Evolutionary conservation across 2,797 vertebrate species (phyloP).

Genomic region (Rallus crepitans): DNA sequence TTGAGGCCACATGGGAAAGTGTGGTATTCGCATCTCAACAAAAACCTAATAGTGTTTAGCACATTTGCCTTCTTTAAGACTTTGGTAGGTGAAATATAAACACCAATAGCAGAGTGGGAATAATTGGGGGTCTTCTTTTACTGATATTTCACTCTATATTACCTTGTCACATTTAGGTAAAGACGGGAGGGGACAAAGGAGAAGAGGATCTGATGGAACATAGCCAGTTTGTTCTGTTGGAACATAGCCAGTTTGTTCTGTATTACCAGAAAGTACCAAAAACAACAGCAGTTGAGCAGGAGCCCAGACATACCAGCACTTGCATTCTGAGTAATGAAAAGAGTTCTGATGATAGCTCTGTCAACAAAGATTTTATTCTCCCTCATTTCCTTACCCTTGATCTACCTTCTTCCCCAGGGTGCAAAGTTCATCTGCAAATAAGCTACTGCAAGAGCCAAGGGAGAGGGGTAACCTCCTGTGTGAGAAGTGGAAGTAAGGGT

Average conservation of each 20-base stretch:
- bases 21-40: background rate
- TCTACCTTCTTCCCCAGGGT: background rate
- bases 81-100: background rate
- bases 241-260: background rate
- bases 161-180: background rate
- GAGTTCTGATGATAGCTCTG: background rate
- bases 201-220: background rate
- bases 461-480: background rate
- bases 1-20: background rate
- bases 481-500: background rate
- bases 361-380: background rate
- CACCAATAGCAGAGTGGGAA: background rate
- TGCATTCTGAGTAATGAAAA: background rate
- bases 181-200: background rate
- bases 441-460: background rate
- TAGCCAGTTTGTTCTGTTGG: fast-evolving
- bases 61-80: background rate
- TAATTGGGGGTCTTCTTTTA: background rate
- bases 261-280: background rate
- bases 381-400: background rate
- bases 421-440: background rate
- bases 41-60: background rate
- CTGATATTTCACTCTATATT: background rate
- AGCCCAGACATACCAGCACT: background rate
- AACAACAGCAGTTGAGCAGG: background rate